A percentile compares a stretch with the other conserved stretches of the same genome.
These are phyloP conservation scores for Euleptes europaea DNA, from an alignment of 2,113 vertebrate genomes.

Conservation along the genomic window DNA sequence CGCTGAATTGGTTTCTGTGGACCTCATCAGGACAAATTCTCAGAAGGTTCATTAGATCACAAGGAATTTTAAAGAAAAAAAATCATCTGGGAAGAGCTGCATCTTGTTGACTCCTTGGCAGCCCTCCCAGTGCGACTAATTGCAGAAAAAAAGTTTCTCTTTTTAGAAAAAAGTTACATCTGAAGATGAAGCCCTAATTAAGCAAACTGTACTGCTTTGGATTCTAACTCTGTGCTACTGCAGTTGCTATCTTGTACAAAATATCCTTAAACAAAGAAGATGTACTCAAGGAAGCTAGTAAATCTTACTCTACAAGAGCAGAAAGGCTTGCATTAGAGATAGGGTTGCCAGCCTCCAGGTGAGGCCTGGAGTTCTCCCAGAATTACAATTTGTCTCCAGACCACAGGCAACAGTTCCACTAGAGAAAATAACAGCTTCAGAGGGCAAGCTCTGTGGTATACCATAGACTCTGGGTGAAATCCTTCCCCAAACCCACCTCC, in stretches of 20 bases:
- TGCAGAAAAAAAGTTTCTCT: not conserved
- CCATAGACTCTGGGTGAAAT: no score
- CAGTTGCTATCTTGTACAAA: not conserved
- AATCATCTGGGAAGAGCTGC: not conserved
- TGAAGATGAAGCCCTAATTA: not conserved
- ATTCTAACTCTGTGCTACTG: not conserved
- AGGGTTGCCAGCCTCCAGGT: not conserved
- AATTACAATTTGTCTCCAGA: no score
- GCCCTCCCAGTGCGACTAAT: not conserved
- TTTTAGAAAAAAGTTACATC: not conserved
- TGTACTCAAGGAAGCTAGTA: not conserved
- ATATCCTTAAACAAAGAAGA: not conserved
- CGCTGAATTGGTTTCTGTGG: not conserved
- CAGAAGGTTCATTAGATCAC: not conserved
- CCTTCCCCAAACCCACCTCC: no score
- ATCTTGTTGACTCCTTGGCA: not conserved
- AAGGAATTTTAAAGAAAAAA: not conserved
- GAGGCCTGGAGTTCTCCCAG: no score
- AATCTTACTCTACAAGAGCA: not conserved
- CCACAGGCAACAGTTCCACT: no score
- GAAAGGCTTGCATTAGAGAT: not conserved
- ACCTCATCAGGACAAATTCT: not conserved
- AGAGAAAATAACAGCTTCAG: no score
- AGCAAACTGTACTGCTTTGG: not conserved
- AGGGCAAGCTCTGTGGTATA: no score